A percentile compares a stretch with the other conserved stretches of the same genome.
phyloP scores from a whole-genome alignment of 2,888 invertebrate genomes.

The Pandemis heparana region DNA sequence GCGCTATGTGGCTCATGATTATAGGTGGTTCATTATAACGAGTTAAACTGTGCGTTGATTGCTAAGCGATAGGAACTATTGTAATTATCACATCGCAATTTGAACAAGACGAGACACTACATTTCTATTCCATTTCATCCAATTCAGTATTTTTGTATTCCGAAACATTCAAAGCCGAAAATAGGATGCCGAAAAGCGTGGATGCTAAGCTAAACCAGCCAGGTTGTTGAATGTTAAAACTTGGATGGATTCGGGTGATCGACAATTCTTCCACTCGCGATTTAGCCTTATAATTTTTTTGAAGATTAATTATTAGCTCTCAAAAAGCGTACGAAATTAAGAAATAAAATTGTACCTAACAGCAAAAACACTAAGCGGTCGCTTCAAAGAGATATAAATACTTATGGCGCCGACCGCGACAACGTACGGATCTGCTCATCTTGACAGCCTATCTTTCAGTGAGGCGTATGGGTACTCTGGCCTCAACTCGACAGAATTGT shows the following conservation, averaged over 20 bases:
- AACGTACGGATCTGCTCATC: slow-evolving; percentile 60
- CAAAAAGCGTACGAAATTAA: slow-evolving; percentile 38
- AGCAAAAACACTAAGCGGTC: slow-evolving; percentile 64
- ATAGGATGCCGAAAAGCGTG: too few relatives aligned
- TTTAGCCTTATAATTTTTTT: background rate
- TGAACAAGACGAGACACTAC: background rate
- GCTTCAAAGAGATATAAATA: slow-evolving; percentile 75
- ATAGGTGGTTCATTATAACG: slow-evolving; percentile 45
- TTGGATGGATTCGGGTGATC: too few relatives aligned
- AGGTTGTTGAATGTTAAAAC: too few relatives aligned
- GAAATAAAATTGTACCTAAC: slow-evolving; percentile 57
- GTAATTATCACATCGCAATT: slow-evolving; percentile 33
- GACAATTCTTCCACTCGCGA: background rate
- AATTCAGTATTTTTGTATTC: background rate
- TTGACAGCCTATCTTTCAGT: slow-evolving; percentile 53
- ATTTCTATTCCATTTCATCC: background rate
- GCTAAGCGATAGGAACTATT: slow-evolving; percentile 40
- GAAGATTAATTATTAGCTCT: background rate
- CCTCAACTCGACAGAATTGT: slow-evolving; percentile 26
- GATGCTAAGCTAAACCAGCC: too few relatives aligned
- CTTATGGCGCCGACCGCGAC: slow-evolving; percentile 58
- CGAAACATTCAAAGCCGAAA: too few relatives aligned
- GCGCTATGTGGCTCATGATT: slow-evolving; percentile 46
- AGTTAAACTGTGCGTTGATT: slow-evolving; percentile 39
- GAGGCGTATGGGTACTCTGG: slow-evolving; percentile 21